Evolutionary conservation across 64 coral and sea anemone species (phyloP).

Genomic region (Astreopora myriophthalma): DNA sequence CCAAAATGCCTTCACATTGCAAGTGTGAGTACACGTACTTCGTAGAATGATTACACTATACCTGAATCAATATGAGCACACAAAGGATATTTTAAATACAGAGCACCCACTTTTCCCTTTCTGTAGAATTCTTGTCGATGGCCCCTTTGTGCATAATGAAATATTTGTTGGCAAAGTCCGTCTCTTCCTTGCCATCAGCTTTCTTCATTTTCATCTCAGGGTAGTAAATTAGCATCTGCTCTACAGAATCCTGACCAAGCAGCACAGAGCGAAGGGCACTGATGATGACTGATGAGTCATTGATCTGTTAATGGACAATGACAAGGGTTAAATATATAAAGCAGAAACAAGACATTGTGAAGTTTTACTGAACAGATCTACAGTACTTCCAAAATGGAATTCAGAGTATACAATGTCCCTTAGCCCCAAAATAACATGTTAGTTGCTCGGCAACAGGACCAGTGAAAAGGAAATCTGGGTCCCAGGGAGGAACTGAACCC

Average conservation of each 20-base stretch:
- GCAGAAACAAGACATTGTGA: too few relatives aligned
- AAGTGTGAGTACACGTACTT: too few relatives aligned
- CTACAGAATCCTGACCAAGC: constrained; percentile 73
- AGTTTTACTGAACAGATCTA: too few relatives aligned
- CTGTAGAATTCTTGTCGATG: constrained; percentile 52
- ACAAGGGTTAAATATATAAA: not conserved
- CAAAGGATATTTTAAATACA: not conserved
- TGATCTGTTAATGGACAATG: constrained; percentile 61
- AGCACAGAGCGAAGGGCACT: constrained; percentile 81
- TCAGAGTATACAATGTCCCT: too few relatives aligned
- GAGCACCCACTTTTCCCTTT: constrained; percentile 78
- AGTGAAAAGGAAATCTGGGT: too few relatives aligned
- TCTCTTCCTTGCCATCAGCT: constrained; percentile 67
- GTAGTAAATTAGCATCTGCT: constrained; percentile 82
- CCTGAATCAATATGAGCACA: not conserved
- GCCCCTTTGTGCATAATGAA: constrained; percentile 84
- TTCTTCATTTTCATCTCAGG: constrained; percentile 79
- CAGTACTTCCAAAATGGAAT: too few relatives aligned
- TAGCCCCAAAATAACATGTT: too few relatives aligned
- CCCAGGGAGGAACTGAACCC: too few relatives aligned
- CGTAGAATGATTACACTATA: too few relatives aligned
- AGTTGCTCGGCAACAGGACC: too few relatives aligned
- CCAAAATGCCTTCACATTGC: too few relatives aligned
- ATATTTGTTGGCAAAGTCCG: constrained; percentile 86
- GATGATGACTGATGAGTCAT: constrained; percentile 95